Percentiles rank a stretch among this genome's conserved stretches.
These are phyloP conservation scores for Raja brachyura DNA, from an alignment of 2,113 vertebrate genomes.

Conservation along the genomic window DNA sequence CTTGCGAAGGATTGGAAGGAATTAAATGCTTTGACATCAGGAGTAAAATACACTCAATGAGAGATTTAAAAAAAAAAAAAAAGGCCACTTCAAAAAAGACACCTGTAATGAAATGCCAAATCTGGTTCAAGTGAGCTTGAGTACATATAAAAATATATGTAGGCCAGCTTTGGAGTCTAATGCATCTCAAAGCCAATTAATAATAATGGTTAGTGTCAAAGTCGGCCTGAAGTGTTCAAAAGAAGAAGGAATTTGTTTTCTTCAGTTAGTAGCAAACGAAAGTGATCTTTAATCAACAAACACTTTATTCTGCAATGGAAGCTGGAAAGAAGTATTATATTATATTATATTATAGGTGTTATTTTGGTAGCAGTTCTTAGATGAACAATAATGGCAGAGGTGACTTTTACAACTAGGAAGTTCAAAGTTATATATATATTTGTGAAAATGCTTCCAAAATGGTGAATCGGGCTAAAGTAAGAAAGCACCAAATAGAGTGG, in stretches of 20 bases:
- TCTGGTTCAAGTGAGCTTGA: background rate
- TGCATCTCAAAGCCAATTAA: conserved; percentile 7
- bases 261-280: background rate
- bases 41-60: background rate
- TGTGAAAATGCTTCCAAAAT: background rate
- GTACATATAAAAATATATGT: conserved; percentile 5
- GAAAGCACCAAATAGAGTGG: background rate
- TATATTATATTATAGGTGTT: too few relatives aligned
- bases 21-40: conserved; percentile 23
- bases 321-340: too few relatives aligned
- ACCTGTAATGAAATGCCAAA: conserved; percentile 23
- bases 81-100: background rate
- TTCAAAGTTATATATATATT: background rate
- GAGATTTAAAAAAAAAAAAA: background rate
- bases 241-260: background rate
- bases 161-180: background rate
- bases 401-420: background rate
- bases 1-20: conserved; percentile 16
- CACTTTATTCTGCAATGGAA: too few relatives aligned
- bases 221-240: background rate
- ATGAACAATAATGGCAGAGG: background rate
- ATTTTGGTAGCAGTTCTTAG: background rate
- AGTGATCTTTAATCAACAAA: background rate
- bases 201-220: background rate
- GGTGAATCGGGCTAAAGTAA: background rate